Base-by-base conservation (phyloP, 2,113 vertebrate genomes). In the Callaeas wilsoni region DNA sequence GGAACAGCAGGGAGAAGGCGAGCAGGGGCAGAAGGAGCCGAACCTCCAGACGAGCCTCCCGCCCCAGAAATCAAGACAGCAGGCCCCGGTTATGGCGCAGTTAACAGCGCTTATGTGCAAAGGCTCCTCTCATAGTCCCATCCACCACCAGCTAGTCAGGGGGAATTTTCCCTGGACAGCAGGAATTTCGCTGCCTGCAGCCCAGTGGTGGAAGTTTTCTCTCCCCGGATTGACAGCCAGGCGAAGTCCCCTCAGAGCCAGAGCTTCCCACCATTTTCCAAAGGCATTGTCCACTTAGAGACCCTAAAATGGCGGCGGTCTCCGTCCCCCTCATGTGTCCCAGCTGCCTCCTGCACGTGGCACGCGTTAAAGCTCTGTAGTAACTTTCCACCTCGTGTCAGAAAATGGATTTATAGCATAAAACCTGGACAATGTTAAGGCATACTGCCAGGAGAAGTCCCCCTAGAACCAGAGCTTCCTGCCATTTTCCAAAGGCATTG, bases 1-100 rank as follows among this genome's bases (percentile, higher is more conserved):
- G 17, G 73, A 25, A 23, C 5, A 30, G 50, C 10, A 26, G 63
- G 41, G 78, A 26, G 50, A 37, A 67, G 33, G 16, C 0, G 6
- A 37, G 21, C 21, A 30, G 10, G 29, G 41, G 30, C 19, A 47
- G 19, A 49, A 41, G 0, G 1, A 56, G n/a, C 16, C 0, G 0
- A 37, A 32, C 10, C 10, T 32, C 32, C 11, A 12, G 29, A 15
- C 0, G 0, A 39, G 14, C 9, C 6, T 30, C 32, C 20, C 0
- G 0, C 4, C 9, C 32, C 6, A 9, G 42, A 4, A n/a, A 30
- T 1, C 0, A 16, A 29, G 19, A 4, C 3, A 22, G 50, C 5
- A 4, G 23, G 50, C 19, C 25, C 16, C 1, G 15, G 30, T 13
- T 7, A 20, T n/a, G 35, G 42, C 4, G 0, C 42, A 14, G 16